Evolutionary conservation across 1,140 invertebrate species (phyloP), one percentile per base, ranked within the genome.

Genomic region (Macrotrachela quadricornifera): DNA sequence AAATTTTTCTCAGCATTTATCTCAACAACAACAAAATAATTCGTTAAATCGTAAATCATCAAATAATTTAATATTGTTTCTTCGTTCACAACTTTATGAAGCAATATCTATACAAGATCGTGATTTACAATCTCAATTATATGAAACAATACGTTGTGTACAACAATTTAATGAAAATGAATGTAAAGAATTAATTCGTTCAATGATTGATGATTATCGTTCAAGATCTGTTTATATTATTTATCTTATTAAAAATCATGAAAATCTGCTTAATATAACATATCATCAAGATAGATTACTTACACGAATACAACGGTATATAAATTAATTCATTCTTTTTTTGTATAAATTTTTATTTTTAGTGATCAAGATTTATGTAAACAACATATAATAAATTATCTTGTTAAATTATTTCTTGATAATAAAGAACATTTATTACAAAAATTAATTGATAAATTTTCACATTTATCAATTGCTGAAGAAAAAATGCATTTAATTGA

Each of bases 131-230:
- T 83, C 85, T n/a, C 81, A 86, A 63, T 72, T 91, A 6, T 80
- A 88, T 58, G 82, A 85, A 69, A 83, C 84, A 1, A 67, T 91
- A 50, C 74, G 86, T 21, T 87, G 83, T 63, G 73, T 88, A 15
- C 71, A 75, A 47, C 68, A 79, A 21, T 78, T 87, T 59, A 80
- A 84, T 61, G 71, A 76, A 40, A 73, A 76, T 50, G 80, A 78
- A 75, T 77, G 81, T 61, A 73, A 75, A 51, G 83, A 84, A 62
- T 66, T 91, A 30, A 74, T 88, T 50, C 69, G 76, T 57, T 78
- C 80, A n/a, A 66, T 91, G 53, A 76, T 77, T 62, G 79, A 83
- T 37, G 86, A 91, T 62, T 81, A 85, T 63, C 71, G 79, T 51
- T 75, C 77, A 52, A 71, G 86, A 50, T 76, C 80, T 16, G 77